These are phyloP conservation scores for Pelusios castaneus DNA, from an alignment of 2,113 vertebrate genomes.

Conservation along the genomic window DNA sequence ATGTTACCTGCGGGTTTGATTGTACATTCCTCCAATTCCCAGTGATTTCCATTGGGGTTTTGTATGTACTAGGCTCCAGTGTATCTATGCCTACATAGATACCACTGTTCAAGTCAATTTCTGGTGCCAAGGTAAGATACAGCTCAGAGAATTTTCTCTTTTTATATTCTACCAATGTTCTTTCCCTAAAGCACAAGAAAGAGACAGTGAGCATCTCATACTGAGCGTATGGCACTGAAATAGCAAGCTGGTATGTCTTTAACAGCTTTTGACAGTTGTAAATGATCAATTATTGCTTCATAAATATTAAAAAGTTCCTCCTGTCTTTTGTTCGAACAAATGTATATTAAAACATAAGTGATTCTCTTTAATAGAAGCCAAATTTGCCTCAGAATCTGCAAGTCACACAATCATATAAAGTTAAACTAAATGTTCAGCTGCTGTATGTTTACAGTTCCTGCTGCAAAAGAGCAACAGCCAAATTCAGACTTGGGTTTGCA, in stretches of 20 bases:
- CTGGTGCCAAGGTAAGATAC: not conserved
- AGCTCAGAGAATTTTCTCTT: slow-evolving; percentile 51
- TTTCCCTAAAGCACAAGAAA: slow-evolving; percentile 64
- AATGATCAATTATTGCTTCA: slow-evolving; percentile 76
- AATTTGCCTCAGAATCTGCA: slow-evolving; percentile 44
- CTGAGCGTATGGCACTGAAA: slow-evolving; percentile 77
- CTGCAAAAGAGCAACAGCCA: slow-evolving; percentile 4
- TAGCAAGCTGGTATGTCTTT: slow-evolving; percentile 73
- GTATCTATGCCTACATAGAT: not conserved
- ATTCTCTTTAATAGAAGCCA: slow-evolving; percentile 43
- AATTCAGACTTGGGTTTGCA: not conserved
- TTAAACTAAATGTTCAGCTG: slow-evolving; percentile 32
- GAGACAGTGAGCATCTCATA: slow-evolving; percentile 64
- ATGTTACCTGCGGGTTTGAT: not conserved
- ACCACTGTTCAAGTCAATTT: not conserved
- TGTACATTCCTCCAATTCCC: not conserved
- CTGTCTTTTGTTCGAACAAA: slow-evolving; percentile 48
- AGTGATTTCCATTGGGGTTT: not conserved
- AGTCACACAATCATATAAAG: slow-evolving; percentile 29
- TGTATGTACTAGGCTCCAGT: not conserved
- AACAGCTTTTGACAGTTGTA: slow-evolving; percentile 76
- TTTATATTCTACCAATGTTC: slow-evolving; percentile 72
- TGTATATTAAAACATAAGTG: slow-evolving; percentile 63
- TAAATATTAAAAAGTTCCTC: slow-evolving; percentile 76
- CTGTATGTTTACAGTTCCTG: slow-evolving; percentile 19